Base-by-base conservation (phyloP, 1,140 invertebrate genomes). In the Chelonus insularis region DNA sequence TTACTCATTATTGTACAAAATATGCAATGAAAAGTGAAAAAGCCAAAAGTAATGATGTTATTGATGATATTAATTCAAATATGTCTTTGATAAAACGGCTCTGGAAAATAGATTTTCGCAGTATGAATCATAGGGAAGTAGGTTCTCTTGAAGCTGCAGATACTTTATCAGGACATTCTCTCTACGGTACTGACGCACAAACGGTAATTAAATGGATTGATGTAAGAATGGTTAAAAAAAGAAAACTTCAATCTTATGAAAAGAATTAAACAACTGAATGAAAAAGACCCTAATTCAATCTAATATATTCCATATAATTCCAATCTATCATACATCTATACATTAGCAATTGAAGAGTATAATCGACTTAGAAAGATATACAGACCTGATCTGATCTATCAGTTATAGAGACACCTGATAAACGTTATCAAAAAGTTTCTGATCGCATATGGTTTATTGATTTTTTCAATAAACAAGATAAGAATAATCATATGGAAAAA, bases 131-230 rank as follows among this genome's bases (percentile, higher is more conserved):
- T 52, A 63, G 65, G 63, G 62, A 70, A 57, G 64, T 64, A 37
- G 68, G 67, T 14, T 64, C 63, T 25, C 51, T 66, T n/a, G 68
- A 68, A 62, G 68, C 66, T 14, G 36, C 54, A 11, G 67, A 70
- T 52, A 68, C 65, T 16, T 41, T 70, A 12, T 55, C 67, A 61
- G 52, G 64, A 11, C 50, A 66, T 16, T 50, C 66, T 9, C 37
- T 68, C 8, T 61, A 67, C 51, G 60, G 67, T 4, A 72, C 68
- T 2, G 70, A 72, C 63, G 8, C 25, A 34, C 20, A 62, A 8
- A 70, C 70, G 11, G 68, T 62, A 6, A 71, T 72, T 9, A 63
- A 54, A 55, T 72, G 69, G 65, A 8, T 70, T 4, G 66, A 72
- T 66, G 65, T 72, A 4, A 67, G 51, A 18, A 54, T 66, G 5